Base-by-base conservation (phyloP, 1,140 invertebrate species). In the Temnothorax curvispinosus region DNA sequence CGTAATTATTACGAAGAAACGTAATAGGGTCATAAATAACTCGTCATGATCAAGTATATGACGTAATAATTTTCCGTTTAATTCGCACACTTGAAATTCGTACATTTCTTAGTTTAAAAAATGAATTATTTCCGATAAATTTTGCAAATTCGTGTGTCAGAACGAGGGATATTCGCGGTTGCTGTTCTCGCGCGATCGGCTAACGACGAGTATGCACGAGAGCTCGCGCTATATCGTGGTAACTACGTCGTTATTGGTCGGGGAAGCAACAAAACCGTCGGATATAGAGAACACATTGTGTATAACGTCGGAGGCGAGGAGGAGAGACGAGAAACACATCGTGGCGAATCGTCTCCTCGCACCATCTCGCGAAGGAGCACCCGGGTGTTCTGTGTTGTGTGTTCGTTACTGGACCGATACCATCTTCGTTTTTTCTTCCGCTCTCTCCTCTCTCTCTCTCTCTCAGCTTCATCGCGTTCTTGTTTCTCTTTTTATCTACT, bases 221-320 rank as follows among this genome's bases (percentile, higher is more conserved):
- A 60, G 41, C 13, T 74, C 52, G 52, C 52, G 80, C 54, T 60
- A 71, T 56, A 44, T 50, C 80, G 69, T 75, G 84, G 58, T 80
- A 78, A 78, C 82, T 85, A 85, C 47, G 60, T 85, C 75, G 82
- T 76, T 85, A 85, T 85, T 85, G 84, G 62, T 62, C 56, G 44
- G 50, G 47, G 71, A 62, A 90, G 89, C 88, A 90, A 91, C 89
- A 87, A 75, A 85, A 87, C 87, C 84, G 76, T 35, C 52, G 87
- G 75, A 90, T 91, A 95, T 91, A 95, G 93, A 93, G 92, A 90
- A 93, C 90, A 92, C 93, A 94, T 94, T 94, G 94, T 95, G 62
- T 88, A 84, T 56, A 71, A 60, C 35, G 47, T 75, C 80, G 54
- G 44, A 44, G 67, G 56, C 87, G 69, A 67, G 54, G 56, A 71